Evolutionary conservation across 2,797 vertebrate genomes (phyloP), one percentile per base, ranked within the genome.

Genomic region (Rhadinocentrus ornatus): DNA sequence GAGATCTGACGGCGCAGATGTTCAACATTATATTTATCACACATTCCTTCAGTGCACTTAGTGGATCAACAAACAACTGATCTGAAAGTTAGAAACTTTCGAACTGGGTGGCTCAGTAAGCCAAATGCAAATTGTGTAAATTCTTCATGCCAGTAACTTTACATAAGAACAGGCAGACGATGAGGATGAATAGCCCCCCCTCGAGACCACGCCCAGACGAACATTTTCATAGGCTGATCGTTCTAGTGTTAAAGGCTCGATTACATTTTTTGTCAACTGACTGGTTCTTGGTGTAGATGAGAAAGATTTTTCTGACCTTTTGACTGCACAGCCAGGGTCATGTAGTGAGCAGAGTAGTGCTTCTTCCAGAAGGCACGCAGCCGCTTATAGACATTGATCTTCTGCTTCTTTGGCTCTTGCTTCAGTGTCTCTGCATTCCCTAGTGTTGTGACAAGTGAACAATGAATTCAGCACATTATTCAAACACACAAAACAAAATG

Each of bases 311-410:
- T 2, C 72, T 86, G 91, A 97, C 98, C 98, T 97, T 96, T 97
- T 61, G 97, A 98, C 71, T 99, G 97, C 80, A 99, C 96, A 54
- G 96, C 94, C 87, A 99, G 93, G 65, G 97, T 99, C 97, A 99
- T 99, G 77, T 97, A 99, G 84, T 97, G 96, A 73, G 97, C 96
- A 59, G 97, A 98, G 89, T 99, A 99, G 85, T 97, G 91, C 69
- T 85, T 95, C 91, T 96, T 95, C 96, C 97, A 97, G 91, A 99
- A 99, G n/a, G 96, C 95, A 60, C 95, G 94, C 80, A 99, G 87
- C 4, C 96, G 94, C 62, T 94, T 93, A 79, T 99, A 96, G 60
- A 97, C 97, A 74, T 97, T 96, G 72, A 98, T 98, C 52, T 96
- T 96, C n/a, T 96, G 96, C 92, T 87, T 90, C 87, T 94, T 96